A percentile compares a stretch with the other conserved stretches of the same genome.
These are phyloP conservation scores for Cyclopterus lumpus DNA, from an alignment of 2,797 vertebrate genomes.

Conservation along the genomic window DNA sequence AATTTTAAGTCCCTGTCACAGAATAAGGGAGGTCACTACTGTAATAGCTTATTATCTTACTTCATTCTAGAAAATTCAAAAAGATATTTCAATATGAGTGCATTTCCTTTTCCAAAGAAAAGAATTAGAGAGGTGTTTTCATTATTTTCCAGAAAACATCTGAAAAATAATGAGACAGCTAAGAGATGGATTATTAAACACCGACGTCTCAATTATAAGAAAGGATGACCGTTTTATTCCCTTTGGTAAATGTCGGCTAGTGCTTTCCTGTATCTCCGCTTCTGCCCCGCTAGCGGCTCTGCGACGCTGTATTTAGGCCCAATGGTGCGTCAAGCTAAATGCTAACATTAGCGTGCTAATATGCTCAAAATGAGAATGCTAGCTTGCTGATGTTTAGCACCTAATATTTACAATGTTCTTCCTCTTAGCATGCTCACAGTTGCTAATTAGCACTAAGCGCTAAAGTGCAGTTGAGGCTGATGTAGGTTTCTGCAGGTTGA, in stretches of 20 bases:
- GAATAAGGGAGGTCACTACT: background rate
- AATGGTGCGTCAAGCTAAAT: background rate
- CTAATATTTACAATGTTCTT: background rate
- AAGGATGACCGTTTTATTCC: background rate
- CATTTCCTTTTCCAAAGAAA: background rate
- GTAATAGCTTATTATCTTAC: background rate
- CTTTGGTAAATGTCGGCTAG: background rate
- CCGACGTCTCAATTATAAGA: background rate
- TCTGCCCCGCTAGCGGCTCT: background rate
- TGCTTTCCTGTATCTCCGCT: background rate
- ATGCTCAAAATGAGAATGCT: background rate
- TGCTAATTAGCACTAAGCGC: background rate
- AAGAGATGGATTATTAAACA: background rate
- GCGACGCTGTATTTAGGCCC: too few relatives aligned
- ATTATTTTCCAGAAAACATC: background rate
- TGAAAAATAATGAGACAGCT: background rate
- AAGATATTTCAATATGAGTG: background rate
- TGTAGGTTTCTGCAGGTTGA: background rate
- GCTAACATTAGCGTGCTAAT: background rate
- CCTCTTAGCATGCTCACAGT: background rate
- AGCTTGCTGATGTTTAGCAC: background rate
- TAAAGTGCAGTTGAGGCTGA: background rate
- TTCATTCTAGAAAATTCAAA: background rate
- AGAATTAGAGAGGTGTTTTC: background rate
- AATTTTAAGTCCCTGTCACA: background rate